phyloP scores from a whole-genome alignment of 2,797 vertebrate species.

The Catharus ustulatus region DNA sequence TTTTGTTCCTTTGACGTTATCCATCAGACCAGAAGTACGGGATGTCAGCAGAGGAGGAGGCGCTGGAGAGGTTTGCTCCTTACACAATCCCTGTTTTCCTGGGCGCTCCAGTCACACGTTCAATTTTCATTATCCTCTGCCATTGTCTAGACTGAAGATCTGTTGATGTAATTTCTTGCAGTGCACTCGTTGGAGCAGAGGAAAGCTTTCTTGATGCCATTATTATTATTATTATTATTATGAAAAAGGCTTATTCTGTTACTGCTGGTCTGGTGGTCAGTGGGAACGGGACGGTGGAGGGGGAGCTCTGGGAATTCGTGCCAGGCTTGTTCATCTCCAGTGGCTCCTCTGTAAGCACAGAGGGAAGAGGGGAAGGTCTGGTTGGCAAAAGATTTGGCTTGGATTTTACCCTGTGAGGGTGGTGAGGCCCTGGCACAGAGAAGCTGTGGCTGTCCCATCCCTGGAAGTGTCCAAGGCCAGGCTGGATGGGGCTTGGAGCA shows the following conservation, averaged over 20 bases:
- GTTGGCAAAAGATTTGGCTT: background rate
- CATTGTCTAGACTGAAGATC: background rate
- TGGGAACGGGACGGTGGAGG: background rate
- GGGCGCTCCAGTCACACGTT: background rate
- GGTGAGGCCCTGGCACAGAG: background rate
- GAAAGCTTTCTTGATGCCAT: background rate
- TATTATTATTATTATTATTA: background rate
- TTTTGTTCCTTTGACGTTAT: slow-evolving; percentile 30
- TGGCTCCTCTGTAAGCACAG: background rate
- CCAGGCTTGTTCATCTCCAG: background rate
- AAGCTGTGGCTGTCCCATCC: background rate
- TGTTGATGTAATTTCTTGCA: slow-evolving; percentile 1
- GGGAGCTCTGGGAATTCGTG: background rate
- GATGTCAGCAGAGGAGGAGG: background rate
- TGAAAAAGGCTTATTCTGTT: slow-evolving; percentile 34
- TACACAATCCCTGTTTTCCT: background rate
- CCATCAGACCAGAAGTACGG: background rate
- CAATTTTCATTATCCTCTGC: background rate
- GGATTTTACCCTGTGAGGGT: background rate
- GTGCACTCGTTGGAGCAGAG: background rate
- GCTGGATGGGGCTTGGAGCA: rapidly evolving
- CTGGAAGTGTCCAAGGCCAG: background rate
- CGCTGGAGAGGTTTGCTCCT: background rate
- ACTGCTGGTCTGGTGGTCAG: slow-evolving; percentile 17
- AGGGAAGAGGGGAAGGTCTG: background rate